These are phyloP conservation scores for Horisme vitalbata DNA, from an alignment of 2,888 invertebrate species.

Conservation along the genomic window DNA sequence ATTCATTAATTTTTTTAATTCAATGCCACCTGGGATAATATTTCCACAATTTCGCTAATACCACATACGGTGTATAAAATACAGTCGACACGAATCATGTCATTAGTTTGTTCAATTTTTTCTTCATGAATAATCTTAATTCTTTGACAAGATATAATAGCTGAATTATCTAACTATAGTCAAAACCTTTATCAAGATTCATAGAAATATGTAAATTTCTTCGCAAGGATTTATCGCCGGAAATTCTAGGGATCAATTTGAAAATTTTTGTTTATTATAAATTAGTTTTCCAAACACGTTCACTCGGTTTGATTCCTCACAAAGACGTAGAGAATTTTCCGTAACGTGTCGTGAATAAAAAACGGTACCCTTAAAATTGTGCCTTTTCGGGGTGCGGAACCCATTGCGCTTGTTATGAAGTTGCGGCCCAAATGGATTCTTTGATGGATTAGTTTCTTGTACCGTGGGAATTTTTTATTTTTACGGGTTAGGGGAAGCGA, in stretches of 20 bases:
- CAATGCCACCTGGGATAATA: no score
- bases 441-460: conserved; percentile 47
- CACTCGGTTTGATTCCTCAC: conserved; percentile 53
- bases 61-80: no score
- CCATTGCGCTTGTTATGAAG: conserved; percentile 29
- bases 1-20: no score
- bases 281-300: conserved; percentile 61
- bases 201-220: conserved; percentile 2
- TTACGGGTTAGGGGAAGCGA: neutral
- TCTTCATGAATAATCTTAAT: no score
- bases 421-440: conserved; percentile 50
- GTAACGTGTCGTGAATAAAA: conserved; percentile 61
- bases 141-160: no score
- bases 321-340: conserved; percentile 40
- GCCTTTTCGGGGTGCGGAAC: conserved; percentile 34
- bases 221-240: conserved; percentile 14
- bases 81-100: no score
- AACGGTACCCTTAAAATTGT: conserved; percentile 30
- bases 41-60: no score
- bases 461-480: conserved; percentile 9
- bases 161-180: no score
- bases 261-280: conserved; percentile 51
- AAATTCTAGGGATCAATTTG: conserved; percentile 38
- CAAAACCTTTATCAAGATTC: neutral
- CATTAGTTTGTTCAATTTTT: no score